Percentiles rank a stretch among this genome's conserved stretches.
These are phyloP conservation scores for Cyclargus thomasi DNA, from an alignment of 1,140 invertebrate genomes.

Conservation along the genomic window DNA sequence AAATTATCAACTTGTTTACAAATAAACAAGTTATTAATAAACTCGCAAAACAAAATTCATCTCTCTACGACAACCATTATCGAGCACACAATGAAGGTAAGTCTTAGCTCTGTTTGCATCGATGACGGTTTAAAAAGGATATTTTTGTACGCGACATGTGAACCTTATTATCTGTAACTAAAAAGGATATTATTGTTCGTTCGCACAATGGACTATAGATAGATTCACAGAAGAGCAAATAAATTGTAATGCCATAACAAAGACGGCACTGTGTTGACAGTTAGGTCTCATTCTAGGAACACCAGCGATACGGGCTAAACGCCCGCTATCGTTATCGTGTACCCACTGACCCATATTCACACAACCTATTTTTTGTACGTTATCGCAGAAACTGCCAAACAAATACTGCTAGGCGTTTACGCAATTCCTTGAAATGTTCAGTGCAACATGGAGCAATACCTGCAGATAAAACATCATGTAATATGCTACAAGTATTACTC, in stretches of 20 bases:
- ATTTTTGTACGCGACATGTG: too few relatives aligned
- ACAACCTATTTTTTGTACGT: constrained; percentile 14
- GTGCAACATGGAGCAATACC: constrained; percentile 1
- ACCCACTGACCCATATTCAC: constrained; percentile 29
- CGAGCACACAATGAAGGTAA: too few relatives aligned
- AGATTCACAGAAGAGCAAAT: constrained; percentile 10
- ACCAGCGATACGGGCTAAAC: background rate
- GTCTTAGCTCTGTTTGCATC: background rate
- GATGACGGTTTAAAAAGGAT: background rate
- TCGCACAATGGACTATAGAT: background rate
- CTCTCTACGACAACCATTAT: too few relatives aligned
- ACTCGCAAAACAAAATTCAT: background rate
- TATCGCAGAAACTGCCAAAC: constrained; percentile 16
- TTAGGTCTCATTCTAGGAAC: constrained; percentile 8
- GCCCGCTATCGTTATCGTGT: constrained; percentile 5
- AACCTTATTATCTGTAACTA: too few relatives aligned
- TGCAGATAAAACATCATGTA: constrained; percentile 13
- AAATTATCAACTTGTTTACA: constrained; percentile 10
- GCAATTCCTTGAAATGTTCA: background rate
- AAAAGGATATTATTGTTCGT: background rate
- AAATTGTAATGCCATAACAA: constrained; percentile 4
- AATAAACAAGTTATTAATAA: constrained; percentile 4
- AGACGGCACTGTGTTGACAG: constrained; percentile 3
- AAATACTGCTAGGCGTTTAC: constrained; percentile 21
- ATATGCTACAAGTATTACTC: constrained; percentile 30